Base-by-base conservation (phyloP, 1,140 invertebrate species). In the Drosophila grimshawi region DNA sequence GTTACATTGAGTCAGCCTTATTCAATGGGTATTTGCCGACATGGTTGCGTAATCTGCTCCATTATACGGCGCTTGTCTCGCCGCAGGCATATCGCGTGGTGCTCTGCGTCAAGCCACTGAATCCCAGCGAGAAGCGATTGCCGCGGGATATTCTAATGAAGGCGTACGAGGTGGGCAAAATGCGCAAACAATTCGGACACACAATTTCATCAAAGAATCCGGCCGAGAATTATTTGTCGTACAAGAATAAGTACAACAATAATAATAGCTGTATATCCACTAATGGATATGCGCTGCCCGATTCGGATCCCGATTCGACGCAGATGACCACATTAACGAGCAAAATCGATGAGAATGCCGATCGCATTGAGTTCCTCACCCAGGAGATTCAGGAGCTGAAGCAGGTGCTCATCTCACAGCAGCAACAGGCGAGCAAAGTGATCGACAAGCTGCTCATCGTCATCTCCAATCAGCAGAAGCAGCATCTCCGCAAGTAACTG, bases 81-180 rank as follows among this genome's bases (percentile, higher is more conserved):
- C 96, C 96, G 0, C 95, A 96, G 68, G 95, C 96, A 0, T 96
- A 97, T 70, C 93, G 96, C 62, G 96, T 96, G 2, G 96, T 96
- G 2, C 78, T 97, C 3, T 96, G 96, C 63, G 96, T 97, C 0
- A 96, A 96, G 85, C 96, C 96, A 0, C 92, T 97, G 10, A 97
- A 96, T 93, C 96, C 96, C 0, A 94, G 96, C 56, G 96, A 97
- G 82, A 97, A 96, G 81, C 94, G 96, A 30, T 82, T 97, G 27
- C 96, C 96, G 0, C 93, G 94, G 29, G 96, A 97, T 57, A 95
- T 97, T 65, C 94, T 97, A 78, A 94, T 95, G 92, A 94, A 95
- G 5, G 96, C 96, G 3, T 95, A 96, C 72, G 95, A 96, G 66
- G 95, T 96, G 33, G 96, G 95, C 0, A 96, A 95, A 80, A 94